Evolutionary conservation across 2,113 vertebrate genomes (phyloP).

Genomic region (Aspidoscelis tigris): DNA sequence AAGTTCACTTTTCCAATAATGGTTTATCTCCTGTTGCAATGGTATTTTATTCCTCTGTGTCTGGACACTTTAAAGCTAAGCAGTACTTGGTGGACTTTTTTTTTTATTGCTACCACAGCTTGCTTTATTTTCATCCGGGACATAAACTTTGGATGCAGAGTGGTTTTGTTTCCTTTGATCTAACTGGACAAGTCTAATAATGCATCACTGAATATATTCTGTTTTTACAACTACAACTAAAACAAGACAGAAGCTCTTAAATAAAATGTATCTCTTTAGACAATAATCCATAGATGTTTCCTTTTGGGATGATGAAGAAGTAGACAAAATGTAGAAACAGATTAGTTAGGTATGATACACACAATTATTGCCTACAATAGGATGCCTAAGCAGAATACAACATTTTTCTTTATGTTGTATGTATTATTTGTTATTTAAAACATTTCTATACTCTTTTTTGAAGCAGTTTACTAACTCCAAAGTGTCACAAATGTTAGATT

Average conservation of each 20-base stretch:
- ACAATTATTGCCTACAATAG: not conserved
- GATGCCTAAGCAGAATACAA: not conserved
- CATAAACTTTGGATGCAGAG: not conserved
- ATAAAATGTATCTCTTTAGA: constrained; percentile 3
- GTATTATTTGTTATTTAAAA: too few relatives aligned
- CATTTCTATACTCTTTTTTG: too few relatives aligned
- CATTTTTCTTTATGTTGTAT: too few relatives aligned
- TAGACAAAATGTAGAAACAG: not conserved
- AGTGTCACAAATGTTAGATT: too few relatives aligned
- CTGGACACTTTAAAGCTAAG: not conserved
- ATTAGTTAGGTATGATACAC: not conserved
- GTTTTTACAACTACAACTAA: not conserved
- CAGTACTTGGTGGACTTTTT: not conserved
- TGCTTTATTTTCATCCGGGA: constrained; percentile 6
- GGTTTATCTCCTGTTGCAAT: not conserved
- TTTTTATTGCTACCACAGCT: not conserved
- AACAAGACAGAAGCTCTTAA: not conserved
- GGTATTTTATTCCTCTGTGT: not conserved
- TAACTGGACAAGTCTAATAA: not conserved
- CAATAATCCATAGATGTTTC: not conserved
- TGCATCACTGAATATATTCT: not conserved
- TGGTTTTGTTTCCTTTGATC: not conserved
- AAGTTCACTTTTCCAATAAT: constrained; percentile 11
- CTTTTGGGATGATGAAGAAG: not conserved
- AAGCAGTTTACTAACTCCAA: too few relatives aligned